Percentiles rank a stretch among this genome's conserved stretches.
Conservation (phyloP, 2,113 vertebrate genomes). For the Atlantisia rogersi region DNA sequence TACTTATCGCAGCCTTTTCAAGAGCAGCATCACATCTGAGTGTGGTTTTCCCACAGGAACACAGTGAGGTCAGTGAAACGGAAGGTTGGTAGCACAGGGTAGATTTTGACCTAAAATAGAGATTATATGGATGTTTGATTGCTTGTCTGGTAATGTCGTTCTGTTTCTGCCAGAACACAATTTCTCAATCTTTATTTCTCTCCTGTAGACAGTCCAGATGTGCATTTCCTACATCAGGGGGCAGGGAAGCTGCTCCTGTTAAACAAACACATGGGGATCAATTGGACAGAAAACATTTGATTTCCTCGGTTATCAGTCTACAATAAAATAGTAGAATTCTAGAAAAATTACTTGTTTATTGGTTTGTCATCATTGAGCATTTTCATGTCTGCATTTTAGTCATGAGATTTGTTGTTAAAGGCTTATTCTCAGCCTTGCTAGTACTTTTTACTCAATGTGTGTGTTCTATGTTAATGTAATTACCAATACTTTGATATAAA, state of each 20-base stretch:
- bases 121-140: neutral
- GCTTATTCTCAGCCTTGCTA: neutral
- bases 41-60: neutral
- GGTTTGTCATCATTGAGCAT: neutral
- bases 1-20: neutral
- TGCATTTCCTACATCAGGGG: neutral
- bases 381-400: neutral
- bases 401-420: neutral
- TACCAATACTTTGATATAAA: neutral
- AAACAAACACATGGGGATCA: neutral
- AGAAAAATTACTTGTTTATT: neutral
- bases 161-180: neutral
- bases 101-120: neutral
- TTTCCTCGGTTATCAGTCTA: neutral
- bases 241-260: neutral
- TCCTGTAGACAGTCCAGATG: neutral
- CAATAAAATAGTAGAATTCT: neutral
- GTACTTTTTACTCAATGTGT: fast-evolving
- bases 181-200: neutral
- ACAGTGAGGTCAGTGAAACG: neutral
- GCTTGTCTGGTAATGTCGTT: neutral
- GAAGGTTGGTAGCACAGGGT: neutral
- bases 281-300: neutral
- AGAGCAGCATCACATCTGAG: neutral
- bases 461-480: neutral